These are phyloP conservation scores for Numida meleagris DNA, from an alignment of 2,113 vertebrate species.

Conservation along the genomic window DNA sequence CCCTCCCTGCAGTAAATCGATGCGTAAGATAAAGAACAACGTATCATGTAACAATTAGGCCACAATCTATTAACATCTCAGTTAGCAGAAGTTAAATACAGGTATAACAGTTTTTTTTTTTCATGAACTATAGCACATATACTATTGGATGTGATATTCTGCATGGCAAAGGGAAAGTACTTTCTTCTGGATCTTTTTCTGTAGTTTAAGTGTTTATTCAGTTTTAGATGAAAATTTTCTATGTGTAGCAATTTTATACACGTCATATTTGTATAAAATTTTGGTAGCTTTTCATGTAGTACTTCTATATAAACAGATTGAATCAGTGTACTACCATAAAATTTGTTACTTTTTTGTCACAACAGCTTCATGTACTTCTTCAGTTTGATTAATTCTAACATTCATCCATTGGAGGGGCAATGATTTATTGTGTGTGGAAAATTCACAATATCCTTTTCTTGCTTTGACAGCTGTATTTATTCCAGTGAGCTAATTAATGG, in stretches of 20 bases:
- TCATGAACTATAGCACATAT: neutral
- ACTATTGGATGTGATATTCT: neutral
- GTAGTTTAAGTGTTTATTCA: neutral
- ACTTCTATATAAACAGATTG: neutral
- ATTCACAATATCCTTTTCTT: slow-evolving; percentile 2
- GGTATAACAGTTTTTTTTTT: neutral
- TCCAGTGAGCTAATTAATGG: slow-evolving; percentile 31
- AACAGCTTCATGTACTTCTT: neutral
- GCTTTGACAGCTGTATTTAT: slow-evolving; percentile 63
- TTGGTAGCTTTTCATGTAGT: neutral
- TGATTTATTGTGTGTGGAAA: slow-evolving; percentile 23
- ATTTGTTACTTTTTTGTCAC: neutral
- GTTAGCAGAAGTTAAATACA: neutral
- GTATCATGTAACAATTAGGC: neutral
- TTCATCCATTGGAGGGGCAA: neutral
- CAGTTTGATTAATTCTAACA: neutral
- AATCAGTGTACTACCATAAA: neutral
- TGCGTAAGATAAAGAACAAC: neutral
- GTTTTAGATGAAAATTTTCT: neutral
- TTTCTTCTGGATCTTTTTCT: neutral
- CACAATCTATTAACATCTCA: neutral
- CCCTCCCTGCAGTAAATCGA: slow-evolving; percentile 6
- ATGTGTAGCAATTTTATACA: neutral
- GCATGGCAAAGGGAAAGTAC: neutral
- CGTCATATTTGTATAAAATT: neutral